Percentiles rank a stretch among this genome's conserved stretches.
Conservation (phyloP, 2,113 vertebrate species). For the Myrmophylax atrothorax region DNA sequence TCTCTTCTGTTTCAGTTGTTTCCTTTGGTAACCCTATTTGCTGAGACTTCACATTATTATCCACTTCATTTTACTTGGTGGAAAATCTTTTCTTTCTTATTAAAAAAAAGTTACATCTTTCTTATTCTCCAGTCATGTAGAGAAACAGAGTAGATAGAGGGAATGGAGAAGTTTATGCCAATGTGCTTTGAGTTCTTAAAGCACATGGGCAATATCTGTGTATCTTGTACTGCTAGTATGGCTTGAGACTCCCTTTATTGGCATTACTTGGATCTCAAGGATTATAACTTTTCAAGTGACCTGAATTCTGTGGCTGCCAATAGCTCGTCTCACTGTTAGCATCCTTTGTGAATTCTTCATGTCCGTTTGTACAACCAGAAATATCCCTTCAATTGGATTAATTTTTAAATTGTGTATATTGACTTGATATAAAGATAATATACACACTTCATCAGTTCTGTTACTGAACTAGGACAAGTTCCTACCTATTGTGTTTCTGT, state of each 20-base stretch:
- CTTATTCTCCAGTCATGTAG: not conserved
- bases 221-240: not conserved
- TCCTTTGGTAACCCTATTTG: not conserved
- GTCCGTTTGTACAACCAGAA: not conserved
- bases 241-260: not conserved
- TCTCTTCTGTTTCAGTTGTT: not conserved
- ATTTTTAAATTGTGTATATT: not conserved
- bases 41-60: not conserved
- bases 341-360: not conserved
- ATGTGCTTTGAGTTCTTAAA: not conserved
- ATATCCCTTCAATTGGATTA: not conserved
- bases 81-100: not conserved
- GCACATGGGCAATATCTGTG: not conserved
- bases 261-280: not conserved
- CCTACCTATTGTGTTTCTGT: not conserved
- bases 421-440: not conserved
- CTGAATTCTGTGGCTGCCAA: not conserved
- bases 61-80: not conserved
- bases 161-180: not conserved
- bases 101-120: not conserved
- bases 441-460: not conserved
- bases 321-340: not conserved
- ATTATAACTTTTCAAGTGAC: not conserved
- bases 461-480: conserved; percentile 33
- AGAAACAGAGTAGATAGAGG: not conserved